Evolutionary conservation across 2,113 vertebrate genomes (phyloP), one percentile per base, ranked within the genome.

Genomic region (Capreolus pygargus): DNA sequence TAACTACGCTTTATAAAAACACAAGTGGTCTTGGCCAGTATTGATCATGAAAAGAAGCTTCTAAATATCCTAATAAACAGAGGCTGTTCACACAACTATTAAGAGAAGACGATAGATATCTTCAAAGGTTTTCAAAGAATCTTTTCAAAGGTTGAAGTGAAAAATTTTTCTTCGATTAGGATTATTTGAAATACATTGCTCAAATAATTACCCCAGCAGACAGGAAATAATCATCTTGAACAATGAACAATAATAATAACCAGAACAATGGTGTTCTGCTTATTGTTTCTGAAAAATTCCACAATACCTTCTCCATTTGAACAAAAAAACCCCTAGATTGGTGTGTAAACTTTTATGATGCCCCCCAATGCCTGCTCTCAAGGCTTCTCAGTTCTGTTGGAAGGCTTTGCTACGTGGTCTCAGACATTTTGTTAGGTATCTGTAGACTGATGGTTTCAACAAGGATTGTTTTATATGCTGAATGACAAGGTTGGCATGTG

Each of bases 151-250:
- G n/a, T 86, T 90, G 78, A 70, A 28, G 74, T 67, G 6, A 96
- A 88, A 83, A 58, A 17, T 45, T 87, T 13, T 82, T 86, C 83
- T 82, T 90, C 33, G 23, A 64, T 90, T 83, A 82, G 14, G n/a
- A 94, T 93, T 89, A 86, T 95, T 86, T 91, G 81, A 78, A 91
- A 95, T 27, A 83, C 52, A 16, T 87, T 83, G 19, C 79, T 61
- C 45, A 95, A 90, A 47, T 60, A 43, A 25, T 90, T 43, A 76
- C 33, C n/a, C 86, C 36, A 83, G 30, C 67, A 89, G 67, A 45
- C 16, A 86, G 19, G 54, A 93, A 85, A 92, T 50, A 67, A 79
- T 91, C 78, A 82, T 25, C 23, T 27, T 70, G 74, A 74, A 94
- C 11, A 70, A 39, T 6, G 5, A 70, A 70, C n/a, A 70, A 23